Conservation (phyloP, 2,888 invertebrate species). For the Galeruca laticollis region DNA sequence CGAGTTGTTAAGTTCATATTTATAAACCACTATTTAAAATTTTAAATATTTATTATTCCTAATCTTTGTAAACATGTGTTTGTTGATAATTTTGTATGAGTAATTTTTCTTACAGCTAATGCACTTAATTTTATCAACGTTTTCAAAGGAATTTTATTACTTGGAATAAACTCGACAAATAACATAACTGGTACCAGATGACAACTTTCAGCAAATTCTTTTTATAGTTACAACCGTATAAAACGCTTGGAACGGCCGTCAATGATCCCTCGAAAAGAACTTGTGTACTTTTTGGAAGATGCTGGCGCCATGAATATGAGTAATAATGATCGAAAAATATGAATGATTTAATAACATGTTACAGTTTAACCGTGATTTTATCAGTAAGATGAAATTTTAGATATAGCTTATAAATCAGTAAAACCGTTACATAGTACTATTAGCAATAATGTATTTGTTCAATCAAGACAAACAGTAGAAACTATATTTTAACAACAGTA, state of each 20-base stretch:
- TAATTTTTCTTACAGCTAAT: too few relatives aligned
- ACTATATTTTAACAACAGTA: too few relatives aligned
- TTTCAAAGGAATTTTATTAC: neutral
- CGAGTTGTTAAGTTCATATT: too few relatives aligned
- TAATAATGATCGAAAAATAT: neutral
- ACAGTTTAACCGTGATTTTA: neutral
- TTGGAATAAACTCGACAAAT: neutral
- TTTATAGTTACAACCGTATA: neutral
- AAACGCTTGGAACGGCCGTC: neutral
- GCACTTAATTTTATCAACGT: too few relatives aligned
- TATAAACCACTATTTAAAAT: too few relatives aligned
- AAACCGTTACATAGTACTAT: too few relatives aligned
- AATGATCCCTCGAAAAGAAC: neutral
- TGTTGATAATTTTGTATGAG: too few relatives aligned
- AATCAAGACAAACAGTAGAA: too few relatives aligned
- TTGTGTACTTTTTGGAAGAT: neutral
- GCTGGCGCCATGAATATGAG: slow-evolving; percentile 7
- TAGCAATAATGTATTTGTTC: too few relatives aligned
- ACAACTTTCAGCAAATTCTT: neutral
- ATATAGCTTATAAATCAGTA: too few relatives aligned
- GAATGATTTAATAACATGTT: slow-evolving; percentile 6
- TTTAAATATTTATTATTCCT: too few relatives aligned
- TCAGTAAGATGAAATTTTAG: neutral
- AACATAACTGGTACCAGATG: neutral
- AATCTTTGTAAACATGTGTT: too few relatives aligned